These are phyloP conservation scores for Patella caerulea DNA, from an alignment of 2,888 invertebrate species.

Conservation along the genomic window DNA sequence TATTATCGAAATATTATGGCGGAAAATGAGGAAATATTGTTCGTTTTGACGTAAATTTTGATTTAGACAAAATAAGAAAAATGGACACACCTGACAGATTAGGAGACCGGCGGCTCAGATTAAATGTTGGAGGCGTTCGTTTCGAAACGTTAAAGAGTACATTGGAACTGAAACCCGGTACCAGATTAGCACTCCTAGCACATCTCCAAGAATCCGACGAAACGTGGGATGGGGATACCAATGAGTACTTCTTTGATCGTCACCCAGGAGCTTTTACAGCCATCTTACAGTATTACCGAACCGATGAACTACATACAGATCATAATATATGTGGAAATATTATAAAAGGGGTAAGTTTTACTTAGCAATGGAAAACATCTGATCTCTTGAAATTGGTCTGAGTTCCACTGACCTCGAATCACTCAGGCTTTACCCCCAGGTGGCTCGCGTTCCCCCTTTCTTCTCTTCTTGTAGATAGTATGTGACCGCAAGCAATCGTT, in stretches of 20 bases:
- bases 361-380: too few relatives aligned
- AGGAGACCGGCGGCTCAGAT: slow-evolving; percentile 46
- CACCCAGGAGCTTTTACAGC: slow-evolving; percentile 66
- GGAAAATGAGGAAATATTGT: too few relatives aligned
- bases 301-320: slow-evolving; percentile 68
- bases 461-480: too few relatives aligned
- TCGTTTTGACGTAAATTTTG: too few relatives aligned
- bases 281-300: slow-evolving; percentile 66
- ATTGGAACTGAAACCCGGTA: slow-evolving; percentile 58
- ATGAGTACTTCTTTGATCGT: slow-evolving; percentile 69
- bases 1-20: too few relatives aligned
- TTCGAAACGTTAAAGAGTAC: slow-evolving; percentile 65
- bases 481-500: too few relatives aligned
- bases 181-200: slow-evolving; percentile 63
- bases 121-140: slow-evolving; percentile 66
- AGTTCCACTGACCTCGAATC: too few relatives aligned
- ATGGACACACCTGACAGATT: slow-evolving; percentile 4
- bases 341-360: slow-evolving; percentile 62
- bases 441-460: too few relatives aligned
- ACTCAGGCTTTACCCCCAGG: too few relatives aligned
- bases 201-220: slow-evolving; percentile 62
- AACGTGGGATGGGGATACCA: slow-evolving; percentile 56
- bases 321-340: slow-evolving; percentile 69
- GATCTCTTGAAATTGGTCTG: too few relatives aligned
- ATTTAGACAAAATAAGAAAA: background rate